These are phyloP conservation scores for Stratiolaelaps scimitus DNA, from an alignment of 1,140 invertebrate species.

Conservation along the genomic window DNA sequence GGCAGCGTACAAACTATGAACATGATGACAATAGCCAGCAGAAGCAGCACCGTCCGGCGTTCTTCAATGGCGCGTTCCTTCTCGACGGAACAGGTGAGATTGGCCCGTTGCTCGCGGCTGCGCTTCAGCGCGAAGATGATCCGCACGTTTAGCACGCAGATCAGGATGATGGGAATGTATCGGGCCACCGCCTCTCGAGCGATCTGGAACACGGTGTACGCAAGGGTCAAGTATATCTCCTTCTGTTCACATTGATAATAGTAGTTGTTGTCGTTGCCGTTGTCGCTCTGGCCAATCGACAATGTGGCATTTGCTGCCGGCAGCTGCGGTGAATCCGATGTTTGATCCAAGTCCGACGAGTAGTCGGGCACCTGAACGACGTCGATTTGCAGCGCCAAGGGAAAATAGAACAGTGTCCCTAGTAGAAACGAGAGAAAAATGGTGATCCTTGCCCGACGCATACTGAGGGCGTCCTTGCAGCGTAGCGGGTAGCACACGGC, in stretches of 20 bases:
- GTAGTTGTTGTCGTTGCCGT: too few relatives aligned
- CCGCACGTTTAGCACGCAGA: too few relatives aligned
- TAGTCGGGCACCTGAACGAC: too few relatives aligned
- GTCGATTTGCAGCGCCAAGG: slow-evolving; percentile 35
- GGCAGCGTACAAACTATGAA: slow-evolving; percentile 60
- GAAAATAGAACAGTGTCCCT: slow-evolving; percentile 39
- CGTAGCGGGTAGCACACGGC: slow-evolving; percentile 40
- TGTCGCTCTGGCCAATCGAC: too few relatives aligned
- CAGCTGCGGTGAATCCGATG: too few relatives aligned
- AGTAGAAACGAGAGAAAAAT: slow-evolving; percentile 39
- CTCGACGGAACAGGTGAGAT: slow-evolving; percentile 14
- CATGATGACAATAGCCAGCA: slow-evolving; percentile 57
- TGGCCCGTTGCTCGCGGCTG: too few relatives aligned
- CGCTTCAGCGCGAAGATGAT: too few relatives aligned
- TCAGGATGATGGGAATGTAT: too few relatives aligned
- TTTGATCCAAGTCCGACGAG: too few relatives aligned
- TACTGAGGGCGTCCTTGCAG: slow-evolving; percentile 40
- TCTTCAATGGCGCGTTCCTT: slow-evolving; percentile 50
- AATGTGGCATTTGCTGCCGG: too few relatives aligned
- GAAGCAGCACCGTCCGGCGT: slow-evolving; percentile 51
- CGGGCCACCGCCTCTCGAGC: not conserved
- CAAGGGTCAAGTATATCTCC: too few relatives aligned
- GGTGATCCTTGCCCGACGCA: slow-evolving; percentile 37
- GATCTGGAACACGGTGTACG: slow-evolving; percentile 31
- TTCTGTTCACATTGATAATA: too few relatives aligned